These are phyloP conservation scores for Egretta garzetta DNA, from an alignment of 2,113 vertebrate species.

Conservation along the genomic window DNA sequence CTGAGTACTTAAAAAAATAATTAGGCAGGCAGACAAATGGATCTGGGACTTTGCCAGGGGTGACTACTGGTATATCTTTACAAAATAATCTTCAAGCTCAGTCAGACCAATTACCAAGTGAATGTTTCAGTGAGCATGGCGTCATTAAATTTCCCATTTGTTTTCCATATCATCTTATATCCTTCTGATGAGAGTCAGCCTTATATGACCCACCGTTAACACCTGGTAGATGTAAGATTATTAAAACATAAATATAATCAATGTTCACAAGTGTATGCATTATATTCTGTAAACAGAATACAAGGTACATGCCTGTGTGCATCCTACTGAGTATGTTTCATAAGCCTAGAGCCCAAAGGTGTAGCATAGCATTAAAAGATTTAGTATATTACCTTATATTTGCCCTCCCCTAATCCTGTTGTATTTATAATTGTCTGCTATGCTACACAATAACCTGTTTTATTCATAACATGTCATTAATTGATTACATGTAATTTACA, in stretches of 20 bases:
- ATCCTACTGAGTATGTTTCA: background rate
- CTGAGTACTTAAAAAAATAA: background rate
- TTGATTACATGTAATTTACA: background rate
- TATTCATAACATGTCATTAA: background rate
- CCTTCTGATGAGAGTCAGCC: background rate
- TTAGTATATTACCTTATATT: background rate
- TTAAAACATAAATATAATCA: background rate
- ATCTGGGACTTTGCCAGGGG: background rate
- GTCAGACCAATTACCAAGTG: slow-evolving; percentile 1
- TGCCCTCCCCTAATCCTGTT: background rate
- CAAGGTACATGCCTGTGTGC: background rate
- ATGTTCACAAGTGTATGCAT: background rate
- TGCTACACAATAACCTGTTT: background rate
- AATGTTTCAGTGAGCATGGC: background rate
- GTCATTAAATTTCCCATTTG: background rate
- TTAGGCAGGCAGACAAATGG: background rate
- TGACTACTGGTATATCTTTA: background rate
- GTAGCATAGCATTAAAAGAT: background rate
- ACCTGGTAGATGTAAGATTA: background rate
- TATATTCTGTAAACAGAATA: slow-evolving; percentile 2
- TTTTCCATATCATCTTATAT: background rate
- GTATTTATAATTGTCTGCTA: background rate
- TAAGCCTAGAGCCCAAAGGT: background rate
- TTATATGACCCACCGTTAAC: background rate
- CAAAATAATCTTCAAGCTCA: background rate